Evolutionary conservation across 1,140 invertebrate genomes (phyloP).

Genomic region (Ladona fulva): DNA sequence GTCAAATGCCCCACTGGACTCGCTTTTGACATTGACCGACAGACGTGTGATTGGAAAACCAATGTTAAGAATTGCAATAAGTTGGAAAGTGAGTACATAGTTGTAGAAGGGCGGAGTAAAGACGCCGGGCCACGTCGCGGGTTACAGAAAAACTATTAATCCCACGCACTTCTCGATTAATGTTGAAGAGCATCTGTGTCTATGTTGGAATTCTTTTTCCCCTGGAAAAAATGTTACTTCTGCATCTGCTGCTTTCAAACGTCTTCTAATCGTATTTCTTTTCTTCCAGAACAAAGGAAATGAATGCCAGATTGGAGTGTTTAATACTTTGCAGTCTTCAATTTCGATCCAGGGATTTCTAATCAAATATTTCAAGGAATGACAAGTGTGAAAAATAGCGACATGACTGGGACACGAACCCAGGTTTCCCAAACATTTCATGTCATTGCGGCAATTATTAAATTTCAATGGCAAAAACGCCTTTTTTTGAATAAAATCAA

Average conservation of each 20-base stretch:
- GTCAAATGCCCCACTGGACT: constrained; percentile 81
- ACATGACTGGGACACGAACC: too few relatives aligned
- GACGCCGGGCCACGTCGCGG: not conserved
- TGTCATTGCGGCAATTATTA: too few relatives aligned
- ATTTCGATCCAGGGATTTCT: too few relatives aligned
- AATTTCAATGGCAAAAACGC: too few relatives aligned
- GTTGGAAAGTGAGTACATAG: constrained; percentile 75
- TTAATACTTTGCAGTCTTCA: not conserved
- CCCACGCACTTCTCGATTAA: not conserved
- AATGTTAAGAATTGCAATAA: constrained; percentile 91
- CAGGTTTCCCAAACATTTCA: too few relatives aligned
- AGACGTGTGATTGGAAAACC: constrained; percentile 93
- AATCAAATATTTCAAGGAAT: too few relatives aligned
- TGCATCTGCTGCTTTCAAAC: not conserved
- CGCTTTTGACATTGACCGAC: constrained; percentile 88
- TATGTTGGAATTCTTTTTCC: not conserved
- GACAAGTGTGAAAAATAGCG: too few relatives aligned
- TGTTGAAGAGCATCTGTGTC: too few relatives aligned
- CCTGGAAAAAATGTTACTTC: not conserved
- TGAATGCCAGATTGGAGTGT: not conserved
- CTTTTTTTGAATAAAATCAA: too few relatives aligned
- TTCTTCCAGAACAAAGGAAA: not conserved
- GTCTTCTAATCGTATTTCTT: not conserved
- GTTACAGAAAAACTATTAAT: not conserved
- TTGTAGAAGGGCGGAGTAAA: not conserved